Conservation (phyloP, 2,113 vertebrate genomes). For the Willisornis vidua region DNA sequence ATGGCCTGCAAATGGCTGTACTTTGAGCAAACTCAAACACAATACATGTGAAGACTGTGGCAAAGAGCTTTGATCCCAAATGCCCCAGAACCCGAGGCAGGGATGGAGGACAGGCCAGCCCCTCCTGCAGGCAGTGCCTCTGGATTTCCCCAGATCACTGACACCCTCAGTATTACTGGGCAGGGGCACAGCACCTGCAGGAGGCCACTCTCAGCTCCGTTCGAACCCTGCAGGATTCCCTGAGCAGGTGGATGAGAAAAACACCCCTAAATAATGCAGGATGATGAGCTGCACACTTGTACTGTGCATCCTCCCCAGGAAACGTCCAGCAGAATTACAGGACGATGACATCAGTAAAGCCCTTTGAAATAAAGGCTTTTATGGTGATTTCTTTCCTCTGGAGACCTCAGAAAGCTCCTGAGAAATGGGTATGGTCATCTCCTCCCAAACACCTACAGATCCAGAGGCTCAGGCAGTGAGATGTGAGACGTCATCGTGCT, state of each 20-base stretch:
- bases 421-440: background rate
- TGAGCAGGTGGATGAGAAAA: background rate
- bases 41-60: fast-evolving
- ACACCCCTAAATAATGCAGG: background rate
- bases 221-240: background rate
- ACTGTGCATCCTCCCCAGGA: background rate
- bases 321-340: background rate
- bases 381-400: background rate
- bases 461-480: background rate
- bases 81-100: background rate
- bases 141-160: background rate
- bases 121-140: background rate
- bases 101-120: background rate
- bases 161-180: background rate
- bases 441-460: background rate
- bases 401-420: background rate
- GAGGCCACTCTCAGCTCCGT: background rate
- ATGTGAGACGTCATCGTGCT: background rate
- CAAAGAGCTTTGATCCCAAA: background rate
- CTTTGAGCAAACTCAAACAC: background rate
- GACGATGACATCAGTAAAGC: background rate
- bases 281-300: background rate
- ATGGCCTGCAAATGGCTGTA: background rate
- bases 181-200: background rate
- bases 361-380: background rate